Conservation (phyloP, 1,140 invertebrate species). For the Drosophila sp. region DNA sequence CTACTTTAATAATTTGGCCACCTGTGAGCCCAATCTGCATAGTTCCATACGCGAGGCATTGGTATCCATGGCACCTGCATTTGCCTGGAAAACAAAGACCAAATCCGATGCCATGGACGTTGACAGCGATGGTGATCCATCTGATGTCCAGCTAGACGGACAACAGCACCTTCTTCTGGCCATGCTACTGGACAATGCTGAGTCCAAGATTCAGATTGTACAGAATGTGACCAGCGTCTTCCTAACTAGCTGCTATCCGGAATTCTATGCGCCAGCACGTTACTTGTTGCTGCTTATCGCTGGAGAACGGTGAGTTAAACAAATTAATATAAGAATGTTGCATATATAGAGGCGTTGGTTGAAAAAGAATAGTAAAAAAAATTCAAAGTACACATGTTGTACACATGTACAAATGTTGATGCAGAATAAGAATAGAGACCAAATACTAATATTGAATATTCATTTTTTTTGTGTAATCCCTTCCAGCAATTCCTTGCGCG, state of each 20-base stretch:
- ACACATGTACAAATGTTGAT: too few relatives aligned
- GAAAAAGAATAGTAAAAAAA: too few relatives aligned
- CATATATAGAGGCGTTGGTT: too few relatives aligned
- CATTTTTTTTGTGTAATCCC: too few relatives aligned
- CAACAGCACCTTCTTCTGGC: slow-evolving; percentile 86
- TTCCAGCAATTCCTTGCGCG: slow-evolving; percentile 74
- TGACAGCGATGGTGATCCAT: slow-evolving; percentile 40
- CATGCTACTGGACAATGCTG: slow-evolving; percentile 86
- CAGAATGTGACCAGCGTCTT: slow-evolving; percentile 93
- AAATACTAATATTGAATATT: too few relatives aligned
- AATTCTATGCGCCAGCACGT: slow-evolving; percentile 91
- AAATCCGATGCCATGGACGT: slow-evolving; percentile 71
- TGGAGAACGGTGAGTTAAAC: slow-evolving; percentile 89
- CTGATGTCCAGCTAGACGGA: slow-evolving; percentile 85
- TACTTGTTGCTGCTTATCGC: slow-evolving; percentile 93
- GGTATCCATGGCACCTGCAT: slow-evolving; percentile 89
- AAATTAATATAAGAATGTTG: background rate
- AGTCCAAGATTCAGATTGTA: slow-evolving; percentile 89
- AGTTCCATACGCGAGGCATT: slow-evolving; percentile 90
- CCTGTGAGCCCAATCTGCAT: slow-evolving; percentile 86
- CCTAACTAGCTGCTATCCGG: slow-evolving; percentile 91
- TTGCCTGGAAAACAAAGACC: slow-evolving; percentile 85
- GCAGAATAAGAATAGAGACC: too few relatives aligned
- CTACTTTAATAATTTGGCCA: slow-evolving; percentile 86
- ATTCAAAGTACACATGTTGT: too few relatives aligned